Percentiles rank a stretch among this genome's conserved stretches.
Conservation (phyloP, 1,140 invertebrate genomes). For the Maconellicoccus hirsutus region DNA sequence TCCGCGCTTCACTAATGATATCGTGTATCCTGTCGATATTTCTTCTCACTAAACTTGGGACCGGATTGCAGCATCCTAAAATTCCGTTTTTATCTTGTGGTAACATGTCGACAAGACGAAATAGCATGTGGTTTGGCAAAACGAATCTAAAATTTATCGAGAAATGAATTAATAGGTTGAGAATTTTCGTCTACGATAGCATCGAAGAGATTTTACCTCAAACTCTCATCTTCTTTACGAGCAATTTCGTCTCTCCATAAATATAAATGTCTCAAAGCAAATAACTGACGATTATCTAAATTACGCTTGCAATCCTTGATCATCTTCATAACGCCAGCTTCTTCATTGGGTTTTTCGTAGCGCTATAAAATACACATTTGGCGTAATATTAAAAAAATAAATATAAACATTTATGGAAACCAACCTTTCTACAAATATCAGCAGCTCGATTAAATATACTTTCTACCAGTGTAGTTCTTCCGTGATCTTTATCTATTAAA, state of each 20-base stretch:
- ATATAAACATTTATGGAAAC: neutral
- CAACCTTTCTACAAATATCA: conserved; percentile 53
- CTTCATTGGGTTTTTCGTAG: conserved; percentile 32
- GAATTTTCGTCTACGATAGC: neutral
- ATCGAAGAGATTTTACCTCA: conserved; percentile 39
- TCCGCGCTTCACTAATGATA: conserved; percentile 61
- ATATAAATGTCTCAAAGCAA: conserved; percentile 69
- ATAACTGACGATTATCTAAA: conserved; percentile 77
- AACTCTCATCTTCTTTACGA: conserved; percentile 81
- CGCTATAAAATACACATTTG: neutral
- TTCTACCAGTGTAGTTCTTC: conserved; percentile 53
- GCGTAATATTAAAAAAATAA: neutral
- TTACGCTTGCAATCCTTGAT: conserved; percentile 64
- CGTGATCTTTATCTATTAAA: conserved; percentile 56
- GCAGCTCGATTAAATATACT: conserved; percentile 59
- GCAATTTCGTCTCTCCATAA: conserved; percentile 80
- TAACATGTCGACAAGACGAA: conserved; percentile 78
- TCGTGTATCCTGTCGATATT: conserved; percentile 63
- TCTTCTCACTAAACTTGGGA: conserved; percentile 72
- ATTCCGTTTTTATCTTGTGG: conserved; percentile 90
- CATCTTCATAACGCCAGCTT: conserved; percentile 60
- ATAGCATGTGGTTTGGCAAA: conserved; percentile 88
- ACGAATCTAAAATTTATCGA: conserved; percentile 74
- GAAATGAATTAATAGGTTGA: too few relatives aligned
- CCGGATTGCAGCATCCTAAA: conserved; percentile 83